phyloP scores from a whole-genome alignment of 2,113 vertebrate species.

The Bubo scandiacus region DNA sequence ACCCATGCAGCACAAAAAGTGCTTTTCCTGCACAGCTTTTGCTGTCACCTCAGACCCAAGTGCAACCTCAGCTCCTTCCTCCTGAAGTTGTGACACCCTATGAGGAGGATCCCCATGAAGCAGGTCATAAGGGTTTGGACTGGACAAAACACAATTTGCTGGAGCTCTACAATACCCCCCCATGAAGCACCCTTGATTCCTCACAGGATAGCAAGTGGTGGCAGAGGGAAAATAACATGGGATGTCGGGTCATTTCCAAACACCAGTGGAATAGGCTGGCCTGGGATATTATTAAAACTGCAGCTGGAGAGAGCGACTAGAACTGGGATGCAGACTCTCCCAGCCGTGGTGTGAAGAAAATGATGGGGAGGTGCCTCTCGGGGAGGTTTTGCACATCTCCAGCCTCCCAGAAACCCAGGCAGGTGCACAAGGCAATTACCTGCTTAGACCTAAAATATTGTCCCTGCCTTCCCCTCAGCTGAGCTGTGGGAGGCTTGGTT shows the following conservation, averaged over 20 bases:
- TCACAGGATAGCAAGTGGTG: not conserved
- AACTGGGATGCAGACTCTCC: not conserved
- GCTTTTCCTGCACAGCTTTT: not conserved
- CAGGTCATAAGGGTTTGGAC: not conserved
- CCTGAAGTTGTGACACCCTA: not conserved
- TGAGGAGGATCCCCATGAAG: not conserved
- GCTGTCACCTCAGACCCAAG: not conserved
- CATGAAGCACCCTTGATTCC: not conserved
- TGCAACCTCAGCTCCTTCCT: not conserved
- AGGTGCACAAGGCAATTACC: not conserved
- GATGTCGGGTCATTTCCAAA: not conserved
- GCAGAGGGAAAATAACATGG: not conserved
- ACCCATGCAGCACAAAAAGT: not conserved
- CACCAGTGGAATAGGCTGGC: not conserved
- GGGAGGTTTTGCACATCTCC: not conserved
- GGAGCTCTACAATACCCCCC: not conserved
- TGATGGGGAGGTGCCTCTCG: not conserved
- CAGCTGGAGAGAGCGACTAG: not conserved
- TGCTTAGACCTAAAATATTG: not conserved
- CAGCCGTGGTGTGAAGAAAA: not conserved
- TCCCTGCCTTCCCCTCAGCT: not conserved
- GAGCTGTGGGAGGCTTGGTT: not conserved
- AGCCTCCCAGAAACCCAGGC: not conserved
- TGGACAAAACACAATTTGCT: not conserved
- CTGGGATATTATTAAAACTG: not conserved